Percentiles rank a stretch among this genome's conserved stretches.
Conservation (phyloP, 2,113 vertebrate species). For the Clarias magur region DNA sequence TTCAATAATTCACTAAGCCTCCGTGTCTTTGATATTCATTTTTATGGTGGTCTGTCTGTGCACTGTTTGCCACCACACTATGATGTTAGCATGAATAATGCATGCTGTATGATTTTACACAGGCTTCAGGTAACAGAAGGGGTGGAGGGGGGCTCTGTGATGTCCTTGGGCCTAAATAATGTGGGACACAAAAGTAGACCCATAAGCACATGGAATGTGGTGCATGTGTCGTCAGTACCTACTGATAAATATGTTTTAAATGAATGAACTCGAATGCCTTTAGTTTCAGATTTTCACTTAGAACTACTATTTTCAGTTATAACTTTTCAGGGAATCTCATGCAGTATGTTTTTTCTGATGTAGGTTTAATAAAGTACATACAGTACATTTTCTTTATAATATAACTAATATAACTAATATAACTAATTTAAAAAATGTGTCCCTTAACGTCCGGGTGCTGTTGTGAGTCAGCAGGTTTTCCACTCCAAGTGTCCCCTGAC, state of each 20-base stretch:
- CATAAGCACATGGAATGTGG: not conserved
- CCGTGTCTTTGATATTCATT: conserved; percentile 57
- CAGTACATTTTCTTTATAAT: not conserved
- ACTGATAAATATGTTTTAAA: conserved; percentile 35
- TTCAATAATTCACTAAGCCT: conserved; percentile 83
- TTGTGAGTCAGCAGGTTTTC: conserved; percentile 56
- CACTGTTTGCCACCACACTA: conserved; percentile 52
- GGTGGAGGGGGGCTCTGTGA: not conserved
- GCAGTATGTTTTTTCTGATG: not conserved
- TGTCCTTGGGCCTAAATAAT: conserved; percentile 33
- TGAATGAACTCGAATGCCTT: not conserved
- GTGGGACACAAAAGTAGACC: conserved; percentile 40
- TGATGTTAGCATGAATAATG: conserved; percentile 62
- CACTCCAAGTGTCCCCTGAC: conserved; percentile 64
- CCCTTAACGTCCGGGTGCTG: not conserved
- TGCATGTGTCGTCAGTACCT: conserved; percentile 33
- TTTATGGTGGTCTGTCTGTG: conserved; percentile 47
- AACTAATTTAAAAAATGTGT: not conserved
- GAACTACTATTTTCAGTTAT: not conserved
- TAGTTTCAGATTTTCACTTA: not conserved
- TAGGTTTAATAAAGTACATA: not conserved
- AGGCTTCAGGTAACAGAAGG: conserved; percentile 40
- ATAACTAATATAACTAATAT: not conserved
- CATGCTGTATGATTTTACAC: conserved; percentile 56
- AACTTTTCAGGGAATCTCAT: not conserved